Evolutionary conservation across 2,888 invertebrate species (phyloP), one percentile per base, ranked within the genome.

Genomic region (Lycaena phlaeas): DNA sequence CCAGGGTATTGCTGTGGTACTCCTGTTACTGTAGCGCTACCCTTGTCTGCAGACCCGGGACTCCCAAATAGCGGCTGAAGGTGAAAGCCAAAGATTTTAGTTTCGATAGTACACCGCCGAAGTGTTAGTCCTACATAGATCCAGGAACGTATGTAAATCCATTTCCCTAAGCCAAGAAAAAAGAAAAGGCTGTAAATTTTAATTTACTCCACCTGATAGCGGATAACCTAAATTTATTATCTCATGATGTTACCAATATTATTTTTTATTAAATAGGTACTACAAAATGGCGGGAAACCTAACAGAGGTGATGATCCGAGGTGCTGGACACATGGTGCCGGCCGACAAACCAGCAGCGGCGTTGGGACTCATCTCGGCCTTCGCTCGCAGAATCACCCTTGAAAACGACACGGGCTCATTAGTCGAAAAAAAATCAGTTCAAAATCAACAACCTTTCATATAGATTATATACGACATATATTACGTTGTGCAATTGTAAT

Each of bases 321-420:
- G 88, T 31, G 88, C 90, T 1, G 91, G 91, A 0, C 90, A 91
- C 59, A 88, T 90, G 87, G 88, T 89, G 2, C 89, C 90, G 0
- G 73, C 86, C 0, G 89, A 90, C 63, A 85, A 88, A 57, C 89
- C 90, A 0, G 74, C 85, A 1, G 86, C 86, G 31, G 73, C 87
- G 1, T 75, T 87, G 1, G 87, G 88, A 14, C 76, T 90, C 46
- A 87, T 90, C 50, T 85, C 86, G 22, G 86, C 87, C 46, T 90
- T 90, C 61, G 79, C 87, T 18, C 71, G 81, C n/a, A 74, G 73
- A 7, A 49, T 76, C 3, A 40, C 69, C 1, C 57, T 84, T 1
- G 59, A 68, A 0, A 44, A 64, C 7, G 84, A 84, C 49, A 82
- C 82, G 0, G 71, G 59, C 11, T 54, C 47, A 11, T 52, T 82